phyloP scores from a whole-genome alignment of 2,113 vertebrate species.

The Abramis brama region DNA sequence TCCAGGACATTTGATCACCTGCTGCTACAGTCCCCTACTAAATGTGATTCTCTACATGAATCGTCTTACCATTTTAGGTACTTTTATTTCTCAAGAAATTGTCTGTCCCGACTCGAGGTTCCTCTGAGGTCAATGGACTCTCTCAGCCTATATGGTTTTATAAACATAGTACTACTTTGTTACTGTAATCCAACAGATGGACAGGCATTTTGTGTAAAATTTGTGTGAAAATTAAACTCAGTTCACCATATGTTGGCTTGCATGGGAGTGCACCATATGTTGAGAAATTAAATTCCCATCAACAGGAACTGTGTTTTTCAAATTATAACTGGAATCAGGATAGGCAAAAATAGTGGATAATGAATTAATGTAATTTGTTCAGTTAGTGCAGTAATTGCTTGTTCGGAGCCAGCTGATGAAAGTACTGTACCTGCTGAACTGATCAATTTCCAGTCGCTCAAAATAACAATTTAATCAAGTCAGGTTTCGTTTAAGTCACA shows the following conservation, averaged over 20 bases:
- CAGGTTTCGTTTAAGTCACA: not conserved
- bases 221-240: slow-evolving; percentile 60
- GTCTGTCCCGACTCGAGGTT: not conserved
- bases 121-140: not conserved
- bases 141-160: slow-evolving; percentile 52
- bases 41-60: too few relatives aligned
- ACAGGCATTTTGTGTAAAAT: slow-evolving; percentile 57
- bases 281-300: slow-evolving; percentile 46
- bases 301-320: not conserved
- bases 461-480: slow-evolving; percentile 9
- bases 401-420: not conserved
- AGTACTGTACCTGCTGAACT: not conserved
- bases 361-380: slow-evolving; percentile 33
- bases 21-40: too few relatives aligned
- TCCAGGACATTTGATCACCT: too few relatives aligned
- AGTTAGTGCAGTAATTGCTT: slow-evolving; percentile 20
- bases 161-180: slow-evolving; percentile 27
- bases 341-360: not conserved
- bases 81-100: not conserved
- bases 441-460: not conserved
- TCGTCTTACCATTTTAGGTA: not conserved
- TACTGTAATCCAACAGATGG: slow-evolving; percentile 69
- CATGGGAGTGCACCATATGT: slow-evolving; percentile 65
- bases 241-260: slow-evolving; percentile 68
- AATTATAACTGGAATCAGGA: slow-evolving; percentile 2